Percentiles rank a stretch among this genome's conserved stretches.
Evolutionary conservation across 1,140 invertebrate species (phyloP).

Genomic region (Laupala kohalensis): DNA sequence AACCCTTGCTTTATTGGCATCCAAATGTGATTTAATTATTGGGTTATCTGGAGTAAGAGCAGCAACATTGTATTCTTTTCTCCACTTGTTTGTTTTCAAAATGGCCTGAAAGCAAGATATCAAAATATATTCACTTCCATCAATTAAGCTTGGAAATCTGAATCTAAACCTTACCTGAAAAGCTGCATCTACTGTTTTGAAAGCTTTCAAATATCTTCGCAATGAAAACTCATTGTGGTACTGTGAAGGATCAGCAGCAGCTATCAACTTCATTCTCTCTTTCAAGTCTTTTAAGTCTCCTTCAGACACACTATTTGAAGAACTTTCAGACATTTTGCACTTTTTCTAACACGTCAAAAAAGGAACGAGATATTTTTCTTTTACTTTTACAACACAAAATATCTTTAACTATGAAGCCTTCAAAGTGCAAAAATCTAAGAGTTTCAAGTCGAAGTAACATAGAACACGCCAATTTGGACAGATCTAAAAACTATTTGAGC

Average conservation of each 20-base stretch:
- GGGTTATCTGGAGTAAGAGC: conserved; percentile 39
- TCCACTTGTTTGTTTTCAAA: conserved; percentile 65
- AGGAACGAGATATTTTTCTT: no score
- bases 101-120: conserved; percentile 44
- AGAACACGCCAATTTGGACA: no score
- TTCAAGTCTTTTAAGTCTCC: conserved; percentile 48
- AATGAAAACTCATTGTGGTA: conserved; percentile 58
- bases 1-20: conserved; percentile 46
- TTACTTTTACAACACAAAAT: no score
- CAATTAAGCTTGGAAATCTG: not conserved
- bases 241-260: conserved; percentile 50
- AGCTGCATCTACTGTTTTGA: conserved; percentile 51
- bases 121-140: not conserved
- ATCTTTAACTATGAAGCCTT: no score
- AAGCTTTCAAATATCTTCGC: conserved; percentile 52
- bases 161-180: conserved; percentile 42
- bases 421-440: no score
- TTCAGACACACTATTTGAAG: conserved; percentile 38
- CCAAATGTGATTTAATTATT: conserved; percentile 42
- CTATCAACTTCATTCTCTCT: conserved; percentile 52
- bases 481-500: no score
- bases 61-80: conserved; percentile 50
- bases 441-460: no score
- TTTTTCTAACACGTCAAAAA: no score
- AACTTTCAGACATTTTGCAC: not conserved